Percentiles rank a stretch among this genome's conserved stretches.
Evolutionary conservation across 53 echinoderm and acorn worm genomes (phyloP).

Genomic region (Stichopus horrens): DNA sequence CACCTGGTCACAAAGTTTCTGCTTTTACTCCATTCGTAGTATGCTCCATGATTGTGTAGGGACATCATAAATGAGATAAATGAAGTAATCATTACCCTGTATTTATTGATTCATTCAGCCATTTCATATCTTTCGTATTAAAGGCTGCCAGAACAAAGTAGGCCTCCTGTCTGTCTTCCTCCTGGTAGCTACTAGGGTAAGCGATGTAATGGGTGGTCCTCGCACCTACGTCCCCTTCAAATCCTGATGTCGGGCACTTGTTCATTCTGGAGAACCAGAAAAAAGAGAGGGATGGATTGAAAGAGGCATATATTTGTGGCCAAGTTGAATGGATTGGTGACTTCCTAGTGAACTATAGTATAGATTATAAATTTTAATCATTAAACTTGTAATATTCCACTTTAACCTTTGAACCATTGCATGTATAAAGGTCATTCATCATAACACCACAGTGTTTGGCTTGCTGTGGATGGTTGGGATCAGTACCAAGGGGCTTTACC

Average conservation of each 20-base stretch:
- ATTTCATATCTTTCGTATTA: neutral
- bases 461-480: too few relatives aligned
- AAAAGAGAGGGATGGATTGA: neutral
- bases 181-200: neutral
- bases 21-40: too few relatives aligned
- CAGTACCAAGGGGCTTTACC: too few relatives aligned
- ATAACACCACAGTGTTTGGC: too few relatives aligned
- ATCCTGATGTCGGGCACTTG: neutral
- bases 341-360: too few relatives aligned
- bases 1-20: too few relatives aligned
- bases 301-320: neutral
- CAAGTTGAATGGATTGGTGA: too few relatives aligned
- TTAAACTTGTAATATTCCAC: too few relatives aligned
- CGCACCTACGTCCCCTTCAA: slow-evolving; percentile 3
- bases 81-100: neutral
- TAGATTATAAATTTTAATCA: too few relatives aligned
- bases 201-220: slow-evolving; percentile 33
- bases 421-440: too few relatives aligned
- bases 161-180: neutral
- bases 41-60: too few relatives aligned
- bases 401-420: too few relatives aligned
- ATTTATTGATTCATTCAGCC: neutral
- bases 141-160: neutral
- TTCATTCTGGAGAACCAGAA: slow-evolving; percentile 21
- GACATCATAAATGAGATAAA: neutral